Evolutionary conservation across 2,113 vertebrate species (phyloP).

Genomic region (Oenanthe oenanthe): DNA sequence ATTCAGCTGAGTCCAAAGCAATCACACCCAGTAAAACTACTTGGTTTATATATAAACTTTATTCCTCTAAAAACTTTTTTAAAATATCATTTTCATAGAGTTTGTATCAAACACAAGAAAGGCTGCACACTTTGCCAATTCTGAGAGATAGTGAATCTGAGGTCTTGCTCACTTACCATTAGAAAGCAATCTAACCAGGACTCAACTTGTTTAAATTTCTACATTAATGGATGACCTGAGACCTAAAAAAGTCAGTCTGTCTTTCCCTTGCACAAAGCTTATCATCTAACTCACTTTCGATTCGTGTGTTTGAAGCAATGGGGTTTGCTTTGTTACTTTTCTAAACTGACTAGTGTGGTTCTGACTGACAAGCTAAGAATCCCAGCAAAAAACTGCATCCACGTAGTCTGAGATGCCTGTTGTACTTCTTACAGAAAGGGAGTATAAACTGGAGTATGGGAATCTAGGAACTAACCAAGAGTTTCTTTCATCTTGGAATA

Average conservation of each 20-base stretch:
- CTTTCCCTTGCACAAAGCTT: neutral
- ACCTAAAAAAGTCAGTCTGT: constrained; percentile 15
- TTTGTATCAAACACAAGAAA: neutral
- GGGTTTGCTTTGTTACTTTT: neutral
- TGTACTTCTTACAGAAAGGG: neutral
- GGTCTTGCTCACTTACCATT: neutral
- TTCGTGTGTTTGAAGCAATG: neutral
- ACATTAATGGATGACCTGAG: constrained; percentile 46
- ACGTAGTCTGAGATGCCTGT: neutral
- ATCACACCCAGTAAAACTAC: neutral
- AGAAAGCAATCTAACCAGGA: constrained; percentile 5
- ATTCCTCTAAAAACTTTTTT: neutral
- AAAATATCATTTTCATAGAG: neutral
- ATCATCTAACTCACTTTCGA: neutral
- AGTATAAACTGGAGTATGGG: neutral
- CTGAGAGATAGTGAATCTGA: neutral
- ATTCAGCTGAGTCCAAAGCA: neutral
- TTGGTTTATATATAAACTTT: neutral
- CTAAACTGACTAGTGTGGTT: neutral
- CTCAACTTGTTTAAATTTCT: constrained; percentile 36
- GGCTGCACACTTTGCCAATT: neutral
- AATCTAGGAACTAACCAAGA: neutral
- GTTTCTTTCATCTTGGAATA: neutral
- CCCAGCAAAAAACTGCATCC: neutral
- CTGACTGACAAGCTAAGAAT: neutral